Base-by-base conservation (phyloP, 2,888 invertebrate genomes). In the Pherbina coryleti region DNA sequence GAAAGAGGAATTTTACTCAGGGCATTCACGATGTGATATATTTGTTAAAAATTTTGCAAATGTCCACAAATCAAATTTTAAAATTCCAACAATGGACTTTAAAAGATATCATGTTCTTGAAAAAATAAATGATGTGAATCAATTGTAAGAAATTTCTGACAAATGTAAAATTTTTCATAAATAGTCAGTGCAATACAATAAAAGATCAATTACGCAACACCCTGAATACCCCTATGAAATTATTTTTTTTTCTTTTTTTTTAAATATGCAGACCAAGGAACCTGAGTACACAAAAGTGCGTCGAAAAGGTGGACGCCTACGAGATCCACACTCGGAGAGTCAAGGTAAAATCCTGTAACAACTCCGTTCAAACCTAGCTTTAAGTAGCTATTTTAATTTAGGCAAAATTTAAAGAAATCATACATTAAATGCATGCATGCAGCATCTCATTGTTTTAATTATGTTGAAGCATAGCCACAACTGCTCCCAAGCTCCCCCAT, bases 211-310 rank as follows among this genome's bases (percentile, higher is more conserved):
- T n/a, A n/a, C n/a, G n/a, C n/a, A n/a, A n/a, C n/a, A n/a, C n/a
- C 5, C 3, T 31, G 31, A 31, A 31, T 31, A 31, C 31, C 31
- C n/a, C 28, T 17, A 0, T 64, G 31, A 11, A 8, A n/a, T n/a
- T n/a, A 8, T 5, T 60, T 53, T 71, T 67, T 66, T n/a, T n/a
- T n/a, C n/a, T n/a, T n/a, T n/a, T n/a, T 74, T 28, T 77, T 19
- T 11, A 51, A 60, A 14, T 37, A 31, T 66, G 8, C 75, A 89
- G 89, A 84, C 89, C 75, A 95, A 95, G 91, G 95, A 95, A 87
- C 95, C 95, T 78, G 95, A 95, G 88, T 95, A 95, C 86, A 95
- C 95, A 5, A 95, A 95, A 91, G 95, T 95, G 25, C 91, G 95
- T 86, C 93, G 95, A 93, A 95, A 95, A 94, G 95, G 94, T 82